Evolutionary conservation across 2,888 invertebrate genomes (phyloP), one percentile per base, ranked within the genome.

Genomic region (Palloptera scutellata): DNA sequence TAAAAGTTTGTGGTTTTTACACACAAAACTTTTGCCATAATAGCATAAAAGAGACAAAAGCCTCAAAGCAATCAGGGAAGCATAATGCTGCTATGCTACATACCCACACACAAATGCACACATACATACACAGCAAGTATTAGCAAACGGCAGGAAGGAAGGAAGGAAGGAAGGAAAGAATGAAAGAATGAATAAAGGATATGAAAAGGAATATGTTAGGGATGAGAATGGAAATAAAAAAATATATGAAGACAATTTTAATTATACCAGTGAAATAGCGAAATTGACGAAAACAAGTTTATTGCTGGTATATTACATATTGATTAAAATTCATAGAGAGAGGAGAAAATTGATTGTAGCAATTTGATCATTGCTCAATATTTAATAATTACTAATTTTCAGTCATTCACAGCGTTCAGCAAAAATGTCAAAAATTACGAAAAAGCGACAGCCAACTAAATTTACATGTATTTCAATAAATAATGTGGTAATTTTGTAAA

Each of bases 181-280:
- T 41, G 19, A 19, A 19, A n/a, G 42, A 62, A 19, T 13, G 59
- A 17, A 19, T 19, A 19, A 57, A 30, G 30, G 30, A 30, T 30
- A 4, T 30, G 30, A 6, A 30, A 30, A 30, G 6, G 6, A 6
- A 40, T 57, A n/a, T 55, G 57, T 48, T n/a, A n/a, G n/a, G 41
- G 20, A 13, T 41, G 42, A 48, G 59, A 59, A 59, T 42, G 52
- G 52, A 42, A 51, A 54, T 42, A 43, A 65, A 59, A 59, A 30
- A 30, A 30, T 42, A 12, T 15, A 15, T 9, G 42, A 68, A 74
- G 73, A 72, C 61, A 75, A 72, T 76, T 76, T 79, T 79, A 78
- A 79, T 80, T 80, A 79, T 76, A 76, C 80, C 77, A 79, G 79
- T 80, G 79, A 78, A 76, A 73, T 55, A 41, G 57, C 13, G 19